Base-by-base conservation (phyloP, 2,888 invertebrate genomes). In the Aromia moschata region DNA sequence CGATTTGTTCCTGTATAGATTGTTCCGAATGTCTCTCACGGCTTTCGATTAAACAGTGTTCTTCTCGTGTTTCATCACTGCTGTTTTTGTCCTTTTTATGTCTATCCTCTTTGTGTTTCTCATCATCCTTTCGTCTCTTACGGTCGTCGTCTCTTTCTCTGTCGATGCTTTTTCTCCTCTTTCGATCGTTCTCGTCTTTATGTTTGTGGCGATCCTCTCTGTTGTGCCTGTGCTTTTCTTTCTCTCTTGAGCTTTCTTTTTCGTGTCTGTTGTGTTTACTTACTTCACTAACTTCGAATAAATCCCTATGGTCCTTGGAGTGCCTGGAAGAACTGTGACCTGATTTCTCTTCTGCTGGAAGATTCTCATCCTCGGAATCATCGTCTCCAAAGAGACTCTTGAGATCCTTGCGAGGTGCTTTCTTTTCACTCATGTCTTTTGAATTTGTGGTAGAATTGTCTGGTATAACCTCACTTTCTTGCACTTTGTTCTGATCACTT, bases 381-480 rank as follows among this genome's bases (percentile, higher is more conserved):
- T 84, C 84, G 60, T 84, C 84, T 2, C 84, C 84, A 74, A 84
- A 84, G 4, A 85, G 77, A 47, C 79, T 83, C 76, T 83, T 80
- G 12, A 84, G 79, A 80, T 60, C 54, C 14, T 54, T 60, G 4
- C 45, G 45, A 7, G 44, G 38, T 9, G 46, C 54, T 45, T 40
- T 47, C 12, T 49, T 57, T 18, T 44, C 58, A 14, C 43, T 44
- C 61, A 62, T 64, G 5, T 37, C 30, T 44, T 51, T 60, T 66
- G 46, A 49, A 18, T 60, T 31, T 31, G 31, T 37, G n/a, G 0
- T 40, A 44, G 37, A 18, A 49, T 60, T 17, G 30, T 65, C 60
- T 47, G 36, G 54, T 33, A 37, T 58, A 52, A 56, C 56, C 18
- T 56, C 59, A 44, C 40, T 61, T 52, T 66, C 46, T 15, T 64